A percentile compares a stretch with the other conserved stretches of the same genome.
Evolutionary conservation across 2,113 vertebrate genomes (phyloP).

Genomic region (Catagonus wagneri): DNA sequence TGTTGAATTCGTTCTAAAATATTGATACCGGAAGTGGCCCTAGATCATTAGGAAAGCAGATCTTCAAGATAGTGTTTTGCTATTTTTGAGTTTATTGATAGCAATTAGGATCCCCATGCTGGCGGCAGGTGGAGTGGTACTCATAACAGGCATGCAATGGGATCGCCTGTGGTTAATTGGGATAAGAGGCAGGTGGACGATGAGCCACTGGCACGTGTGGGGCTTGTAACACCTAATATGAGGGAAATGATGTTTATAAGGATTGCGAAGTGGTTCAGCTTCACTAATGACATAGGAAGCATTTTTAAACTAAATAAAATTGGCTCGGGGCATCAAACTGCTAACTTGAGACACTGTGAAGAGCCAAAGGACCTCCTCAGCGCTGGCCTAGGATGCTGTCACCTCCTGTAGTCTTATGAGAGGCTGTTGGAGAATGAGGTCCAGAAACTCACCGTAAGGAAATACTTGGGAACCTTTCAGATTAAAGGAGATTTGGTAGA

Average conservation of each 20-base stretch:
- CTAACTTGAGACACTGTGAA: neutral
- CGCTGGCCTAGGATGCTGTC: neutral
- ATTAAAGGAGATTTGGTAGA: neutral
- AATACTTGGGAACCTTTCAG: neutral
- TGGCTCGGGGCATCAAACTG: neutral
- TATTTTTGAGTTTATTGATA: neutral
- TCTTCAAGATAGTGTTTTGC: neutral
- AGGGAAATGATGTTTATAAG: neutral
- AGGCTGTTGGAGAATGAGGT: neutral
- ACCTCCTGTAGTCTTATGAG: neutral
- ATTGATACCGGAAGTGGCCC: neutral
- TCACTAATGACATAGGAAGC: neutral
- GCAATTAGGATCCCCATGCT: neutral
- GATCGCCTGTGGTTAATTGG: neutral
- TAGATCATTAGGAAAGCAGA: neutral
- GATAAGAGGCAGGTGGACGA: neutral
- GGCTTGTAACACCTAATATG: neutral
- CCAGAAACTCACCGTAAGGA: neutral
- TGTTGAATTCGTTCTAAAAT: neutral
- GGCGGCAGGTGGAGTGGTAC: neutral
- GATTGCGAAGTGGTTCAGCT: neutral
- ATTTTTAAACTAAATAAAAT: neutral
- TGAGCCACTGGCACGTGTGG: neutral
- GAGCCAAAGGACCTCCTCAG: neutral
- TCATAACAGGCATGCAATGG: neutral